A percentile compares a stretch with the other conserved stretches of the same genome.
These are phyloP conservation scores for Catocala nupta DNA, from an alignment of 2,888 invertebrate species.

Conservation along the genomic window DNA sequence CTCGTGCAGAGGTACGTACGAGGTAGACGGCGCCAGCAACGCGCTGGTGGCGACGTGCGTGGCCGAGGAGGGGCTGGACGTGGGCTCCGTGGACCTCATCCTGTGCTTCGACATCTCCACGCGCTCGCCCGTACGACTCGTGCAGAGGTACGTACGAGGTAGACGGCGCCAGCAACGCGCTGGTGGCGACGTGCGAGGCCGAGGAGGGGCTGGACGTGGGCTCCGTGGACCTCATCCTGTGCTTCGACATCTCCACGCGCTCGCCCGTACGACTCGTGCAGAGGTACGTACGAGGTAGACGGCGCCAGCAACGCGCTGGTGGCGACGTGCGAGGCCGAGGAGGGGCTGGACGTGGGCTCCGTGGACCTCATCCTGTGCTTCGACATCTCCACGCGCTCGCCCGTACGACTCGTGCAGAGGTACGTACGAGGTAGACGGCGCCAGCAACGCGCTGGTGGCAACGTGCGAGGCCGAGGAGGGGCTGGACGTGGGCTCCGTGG, in stretches of 20 bases:
- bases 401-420: conserved; percentile 94
- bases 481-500: conserved; percentile 96
- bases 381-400: conserved; percentile 94
- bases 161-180: conserved; percentile 86
- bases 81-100: conserved; percentile 97
- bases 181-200: conserved; percentile 96
- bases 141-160: conserved; percentile 88
- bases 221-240: conserved; percentile 96
- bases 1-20: conserved; percentile 93
- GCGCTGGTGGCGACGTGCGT: conserved; percentile 95
- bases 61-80: conserved; percentile 98
- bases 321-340: no score
- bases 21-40: conserved; percentile 92
- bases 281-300: no score
- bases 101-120: conserved; percentile 96
- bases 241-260: conserved; percentile 95
- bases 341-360: conserved; percentile 96
- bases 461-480: no score
- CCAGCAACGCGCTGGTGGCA: no score
- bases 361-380: conserved; percentile 98
- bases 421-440: no score
- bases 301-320: no score
- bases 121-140: conserved; percentile 93
- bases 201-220: conserved; percentile 98
- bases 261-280: conserved; percentile 95